Percentiles rank a stretch among this genome's conserved stretches.
Conservation (phyloP, 2,797 vertebrate genomes). For the Onychomys leucogaster region DNA sequence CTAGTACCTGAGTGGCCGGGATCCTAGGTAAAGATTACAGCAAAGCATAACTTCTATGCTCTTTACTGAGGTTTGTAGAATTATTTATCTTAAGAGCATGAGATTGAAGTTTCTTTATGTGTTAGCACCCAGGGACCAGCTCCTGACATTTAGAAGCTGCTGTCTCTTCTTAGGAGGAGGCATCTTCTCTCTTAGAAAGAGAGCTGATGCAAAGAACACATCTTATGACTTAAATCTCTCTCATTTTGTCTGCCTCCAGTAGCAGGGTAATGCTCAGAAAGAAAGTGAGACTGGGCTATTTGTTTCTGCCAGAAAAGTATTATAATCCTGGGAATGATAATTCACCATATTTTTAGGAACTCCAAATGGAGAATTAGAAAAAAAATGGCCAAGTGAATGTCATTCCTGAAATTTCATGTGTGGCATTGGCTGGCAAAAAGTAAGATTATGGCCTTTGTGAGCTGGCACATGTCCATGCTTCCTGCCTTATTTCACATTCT, state of each 20-base stretch:
- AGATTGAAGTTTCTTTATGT: background rate
- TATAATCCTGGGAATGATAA: background rate
- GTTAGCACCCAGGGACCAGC: background rate
- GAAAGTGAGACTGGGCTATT: background rate
- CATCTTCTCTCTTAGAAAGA: background rate
- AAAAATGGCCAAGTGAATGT: background rate
- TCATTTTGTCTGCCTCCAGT: background rate
- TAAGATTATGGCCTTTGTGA: background rate
- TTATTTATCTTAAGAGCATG: too few species aligned
- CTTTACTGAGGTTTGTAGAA: too few species aligned
- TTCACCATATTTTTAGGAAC: too few species aligned
- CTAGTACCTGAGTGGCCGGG: too few species aligned
- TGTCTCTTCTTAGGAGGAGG: background rate
- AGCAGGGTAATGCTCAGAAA: background rate
- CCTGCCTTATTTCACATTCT: background rate
- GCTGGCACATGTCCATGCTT: background rate
- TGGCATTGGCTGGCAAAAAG: background rate
- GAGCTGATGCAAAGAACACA: background rate
- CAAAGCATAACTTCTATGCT: too few species aligned
- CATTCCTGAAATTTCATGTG: background rate
- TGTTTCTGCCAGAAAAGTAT: background rate
- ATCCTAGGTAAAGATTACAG: too few species aligned
- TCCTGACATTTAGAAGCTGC: background rate
- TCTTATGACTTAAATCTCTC: background rate
- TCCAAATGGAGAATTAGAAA: background rate